Percentiles rank a stretch among this genome's conserved stretches.
Conservation (phyloP, 2,888 invertebrate species). For the Caenorhabditis sp. region DNA sequence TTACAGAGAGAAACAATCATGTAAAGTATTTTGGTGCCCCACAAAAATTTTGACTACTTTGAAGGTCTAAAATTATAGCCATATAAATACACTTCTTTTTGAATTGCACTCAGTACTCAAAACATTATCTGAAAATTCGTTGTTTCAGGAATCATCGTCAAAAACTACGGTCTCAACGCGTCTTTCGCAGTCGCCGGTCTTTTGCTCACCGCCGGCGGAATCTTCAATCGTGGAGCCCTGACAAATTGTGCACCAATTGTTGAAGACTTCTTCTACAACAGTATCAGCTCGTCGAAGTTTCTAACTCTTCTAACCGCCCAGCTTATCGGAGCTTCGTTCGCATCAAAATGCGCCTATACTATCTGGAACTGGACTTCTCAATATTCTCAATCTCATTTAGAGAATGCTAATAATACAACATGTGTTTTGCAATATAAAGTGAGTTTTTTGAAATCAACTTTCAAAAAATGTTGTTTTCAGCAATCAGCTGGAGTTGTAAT, state of each 20-base stretch:
- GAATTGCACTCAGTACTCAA: neutral
- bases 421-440: conserved; percentile 63
- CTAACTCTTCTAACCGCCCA: conserved; percentile 56
- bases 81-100: conserved; percentile 1
- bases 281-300: conserved; percentile 45
- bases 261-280: conserved; percentile 44
- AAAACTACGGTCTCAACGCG: conserved; percentile 61
- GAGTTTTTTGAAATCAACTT: too few species aligned
- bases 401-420: conserved; percentile 41
- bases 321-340: conserved; percentile 58
- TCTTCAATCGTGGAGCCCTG: conserved; percentile 61
- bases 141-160: conserved; percentile 58
- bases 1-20: too few species aligned
- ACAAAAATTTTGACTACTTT: too few species aligned
- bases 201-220: conserved; percentile 50
- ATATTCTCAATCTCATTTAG: conserved; percentile 52
- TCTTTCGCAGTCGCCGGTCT: conserved; percentile 59
- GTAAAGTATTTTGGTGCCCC: too few species aligned
- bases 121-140: too few species aligned
- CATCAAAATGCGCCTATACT: conserved; percentile 56
- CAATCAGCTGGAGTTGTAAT: conserved; percentile 43
- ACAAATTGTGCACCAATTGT: conserved; percentile 59
- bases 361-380: conserved; percentile 63
- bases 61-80: neutral
- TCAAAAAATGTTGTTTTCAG: too few species aligned